Conservation (phyloP, 1,140 invertebrate species). For the Homalodisca vitripennis region DNA sequence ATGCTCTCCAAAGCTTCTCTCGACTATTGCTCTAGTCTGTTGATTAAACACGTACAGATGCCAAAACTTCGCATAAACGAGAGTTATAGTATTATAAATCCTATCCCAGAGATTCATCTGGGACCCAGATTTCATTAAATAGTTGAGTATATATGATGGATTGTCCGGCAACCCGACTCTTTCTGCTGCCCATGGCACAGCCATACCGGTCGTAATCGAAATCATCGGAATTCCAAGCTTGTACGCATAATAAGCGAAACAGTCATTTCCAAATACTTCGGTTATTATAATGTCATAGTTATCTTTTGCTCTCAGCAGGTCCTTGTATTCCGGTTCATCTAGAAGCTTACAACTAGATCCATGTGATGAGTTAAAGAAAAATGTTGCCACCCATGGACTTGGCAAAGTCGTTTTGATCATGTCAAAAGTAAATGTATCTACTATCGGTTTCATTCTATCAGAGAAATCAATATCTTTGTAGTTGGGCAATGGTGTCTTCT, state of each 20-base stretch:
- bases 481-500: constrained; percentile 51
- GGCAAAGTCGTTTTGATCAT: not conserved
- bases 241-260: constrained; percentile 39
- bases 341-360: not conserved
- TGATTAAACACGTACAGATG: constrained; percentile 23
- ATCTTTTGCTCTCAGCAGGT: constrained; percentile 44
- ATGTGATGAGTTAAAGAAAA: not conserved
- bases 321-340: constrained; percentile 51
- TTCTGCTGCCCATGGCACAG: constrained; percentile 59
- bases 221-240: constrained; percentile 59
- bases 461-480: constrained; percentile 50
- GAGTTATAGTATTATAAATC: constrained; percentile 30
- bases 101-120: constrained; percentile 32
- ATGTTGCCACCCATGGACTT: not conserved
- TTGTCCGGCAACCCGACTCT: constrained; percentile 37
- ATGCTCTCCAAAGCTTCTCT: constrained; percentile 45
- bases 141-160: constrained; percentile 33
- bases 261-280: constrained; percentile 41
- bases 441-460: not conserved
- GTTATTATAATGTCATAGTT: constrained; percentile 44
- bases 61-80: not conserved
- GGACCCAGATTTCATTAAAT: constrained; percentile 23
- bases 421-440: not conserved
- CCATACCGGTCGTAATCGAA: constrained; percentile 52
- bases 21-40: constrained; percentile 48